Conservation (phyloP, 2,888 invertebrate genomes). For the Pterobdella sp. region DNA sequence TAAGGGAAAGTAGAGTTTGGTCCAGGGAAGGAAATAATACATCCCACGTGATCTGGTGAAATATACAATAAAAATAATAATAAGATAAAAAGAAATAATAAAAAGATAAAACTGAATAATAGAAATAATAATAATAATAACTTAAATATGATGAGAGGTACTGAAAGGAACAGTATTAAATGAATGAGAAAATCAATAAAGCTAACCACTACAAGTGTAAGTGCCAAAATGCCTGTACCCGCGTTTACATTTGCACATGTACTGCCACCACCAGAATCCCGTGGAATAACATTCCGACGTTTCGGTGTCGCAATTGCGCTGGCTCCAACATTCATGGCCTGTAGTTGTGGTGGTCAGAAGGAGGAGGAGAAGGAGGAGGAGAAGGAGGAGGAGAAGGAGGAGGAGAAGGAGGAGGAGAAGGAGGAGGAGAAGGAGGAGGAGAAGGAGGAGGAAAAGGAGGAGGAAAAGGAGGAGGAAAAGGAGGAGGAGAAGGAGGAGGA, state of each 20-base stretch:
- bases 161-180: too few relatives aligned
- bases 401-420: constrained; percentile 18
- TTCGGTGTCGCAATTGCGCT: not conserved
- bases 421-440: constrained; percentile 32
- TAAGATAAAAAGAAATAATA: too few relatives aligned
- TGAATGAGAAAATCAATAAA: too few relatives aligned
- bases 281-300: constrained; percentile 4
- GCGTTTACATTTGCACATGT: not conserved
- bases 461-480: constrained; percentile 4
- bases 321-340: not conserved
- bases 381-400: constrained; percentile 12
- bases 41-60: too few relatives aligned
- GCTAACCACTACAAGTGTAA: not conserved
- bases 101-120: too few relatives aligned
- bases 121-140: too few relatives aligned
- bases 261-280: not conserved
- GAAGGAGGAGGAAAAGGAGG: constrained; percentile 27
- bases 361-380: constrained; percentile 14
- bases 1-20: too few relatives aligned
- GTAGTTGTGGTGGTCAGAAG: not conserved
- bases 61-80: too few relatives aligned
- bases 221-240: not conserved
- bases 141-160: too few relatives aligned
- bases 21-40: too few relatives aligned
- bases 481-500: constrained; percentile 8